These are phyloP conservation scores for Crossoptilon crossoptilon DNA, from an alignment of 2,797 vertebrate species.

Conservation along the genomic window DNA sequence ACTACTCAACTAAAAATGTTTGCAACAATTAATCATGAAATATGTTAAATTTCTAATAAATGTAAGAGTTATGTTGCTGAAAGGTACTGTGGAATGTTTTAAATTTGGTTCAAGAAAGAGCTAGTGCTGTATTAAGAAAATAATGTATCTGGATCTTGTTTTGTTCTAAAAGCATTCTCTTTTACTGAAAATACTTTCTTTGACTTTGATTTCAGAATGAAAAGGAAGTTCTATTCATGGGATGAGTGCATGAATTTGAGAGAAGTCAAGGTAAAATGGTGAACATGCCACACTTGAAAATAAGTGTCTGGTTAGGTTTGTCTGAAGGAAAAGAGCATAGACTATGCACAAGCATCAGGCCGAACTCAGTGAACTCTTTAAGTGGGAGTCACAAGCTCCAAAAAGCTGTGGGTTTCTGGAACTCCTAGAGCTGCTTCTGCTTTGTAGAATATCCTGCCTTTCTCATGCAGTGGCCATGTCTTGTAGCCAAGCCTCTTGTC, in stretches of 20 bases:
- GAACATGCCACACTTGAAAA: background rate
- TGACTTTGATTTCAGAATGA: conserved; percentile 88
- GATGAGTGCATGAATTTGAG: conserved; percentile 98
- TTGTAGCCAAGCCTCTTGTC: background rate
- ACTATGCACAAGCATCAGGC: background rate
- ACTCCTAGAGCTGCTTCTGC: background rate
- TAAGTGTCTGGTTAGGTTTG: background rate
- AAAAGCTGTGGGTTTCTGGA: background rate
- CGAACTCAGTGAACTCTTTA: background rate
- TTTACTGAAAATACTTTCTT: conserved; percentile 19
- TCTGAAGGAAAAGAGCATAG: background rate
- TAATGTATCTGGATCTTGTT: background rate
- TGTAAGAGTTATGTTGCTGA: background rate
- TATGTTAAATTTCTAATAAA: background rate
- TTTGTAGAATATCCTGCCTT: background rate
- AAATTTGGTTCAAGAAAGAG: background rate
- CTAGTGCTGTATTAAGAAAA: background rate
- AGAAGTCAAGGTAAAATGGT: conserved; percentile 93
- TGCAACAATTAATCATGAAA: background rate
- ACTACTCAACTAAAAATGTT: background rate
- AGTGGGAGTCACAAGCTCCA: background rate
- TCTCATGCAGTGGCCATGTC: background rate
- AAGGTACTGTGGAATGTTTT: background rate
- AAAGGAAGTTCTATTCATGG: conserved; percentile 99
- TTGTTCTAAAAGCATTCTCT: background rate